Conservation (phyloP, 2,888 invertebrate species). For the Hybos culiciformis region DNA sequence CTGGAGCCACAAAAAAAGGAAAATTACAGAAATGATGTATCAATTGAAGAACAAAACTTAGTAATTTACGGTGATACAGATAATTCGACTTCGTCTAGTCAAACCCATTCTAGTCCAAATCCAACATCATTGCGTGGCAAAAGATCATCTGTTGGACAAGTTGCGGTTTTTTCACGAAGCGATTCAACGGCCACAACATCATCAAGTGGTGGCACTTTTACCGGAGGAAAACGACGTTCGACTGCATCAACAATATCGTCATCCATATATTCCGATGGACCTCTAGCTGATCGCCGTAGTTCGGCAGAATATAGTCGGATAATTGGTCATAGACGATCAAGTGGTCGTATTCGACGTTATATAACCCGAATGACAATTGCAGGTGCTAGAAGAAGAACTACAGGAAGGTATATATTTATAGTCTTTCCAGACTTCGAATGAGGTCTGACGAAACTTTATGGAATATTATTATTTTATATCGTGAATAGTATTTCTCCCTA, state of each 20-base stretch:
- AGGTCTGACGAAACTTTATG: no score
- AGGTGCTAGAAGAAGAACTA: slow-evolving; percentile 33
- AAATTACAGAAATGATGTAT: no score
- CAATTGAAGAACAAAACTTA: no score
- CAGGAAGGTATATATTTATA: slow-evolving; percentile 30
- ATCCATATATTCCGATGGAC: slow-evolving; percentile 32
- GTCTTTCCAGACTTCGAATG: no score
- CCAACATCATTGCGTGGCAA: slow-evolving; percentile 22
- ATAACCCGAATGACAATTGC: slow-evolving; percentile 33
- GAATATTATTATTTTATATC: no score
- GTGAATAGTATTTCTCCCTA: no score
- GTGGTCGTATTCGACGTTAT: slow-evolving; percentile 31
- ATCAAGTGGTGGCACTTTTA: slow-evolving; percentile 30
- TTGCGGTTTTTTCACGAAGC: slow-evolving; percentile 28
- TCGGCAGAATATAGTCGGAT: slow-evolving; percentile 30
- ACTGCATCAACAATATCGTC: slow-evolving; percentile 33
- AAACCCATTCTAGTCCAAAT: slow-evolving; percentile 14
- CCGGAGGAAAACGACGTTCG: slow-evolving; percentile 32
- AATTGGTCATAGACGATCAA: slow-evolving; percentile 26
- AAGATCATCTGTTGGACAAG: slow-evolving; percentile 26
- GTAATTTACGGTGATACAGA: slow-evolving; percentile 5
- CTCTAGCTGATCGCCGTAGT: slow-evolving; percentile 32
- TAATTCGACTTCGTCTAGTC: not conserved
- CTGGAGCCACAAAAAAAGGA: slow-evolving; percentile 19
- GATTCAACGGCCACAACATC: slow-evolving; percentile 35